Conservation (phyloP, 2,888 invertebrate species). For the Melanostoma mellinum region DNA sequence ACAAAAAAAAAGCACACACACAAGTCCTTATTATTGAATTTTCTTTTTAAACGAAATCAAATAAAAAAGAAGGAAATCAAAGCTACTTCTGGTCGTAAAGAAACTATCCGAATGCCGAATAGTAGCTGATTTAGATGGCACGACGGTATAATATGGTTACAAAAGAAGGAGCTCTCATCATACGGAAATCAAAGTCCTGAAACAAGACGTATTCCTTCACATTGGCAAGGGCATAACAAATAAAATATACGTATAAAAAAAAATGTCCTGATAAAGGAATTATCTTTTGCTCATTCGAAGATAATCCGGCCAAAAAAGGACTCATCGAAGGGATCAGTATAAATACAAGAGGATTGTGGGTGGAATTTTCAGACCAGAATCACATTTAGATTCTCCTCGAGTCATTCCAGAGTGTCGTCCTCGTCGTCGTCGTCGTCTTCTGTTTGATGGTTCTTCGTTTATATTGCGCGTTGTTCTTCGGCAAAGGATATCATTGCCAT, state of each 20-base stretch:
- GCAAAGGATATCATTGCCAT: constrained; percentile 47
- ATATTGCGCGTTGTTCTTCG: constrained; percentile 24
- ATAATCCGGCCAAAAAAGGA: constrained; percentile 63
- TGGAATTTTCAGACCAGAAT: constrained; percentile 35
- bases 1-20: constrained; percentile 31
- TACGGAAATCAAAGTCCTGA: constrained; percentile 26
- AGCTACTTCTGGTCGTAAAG: constrained; percentile 35
- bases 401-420: constrained; percentile 11
- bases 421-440: constrained; percentile 4
- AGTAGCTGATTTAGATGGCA: constrained; percentile 30
- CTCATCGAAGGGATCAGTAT: constrained; percentile 46
- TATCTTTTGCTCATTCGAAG: constrained; percentile 71
- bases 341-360: constrained; percentile 20
- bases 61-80: constrained; percentile 60
- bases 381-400: constrained; percentile 61
- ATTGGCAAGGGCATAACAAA: neutral
- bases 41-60: constrained; percentile 70
- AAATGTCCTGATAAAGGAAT: constrained; percentile 67
- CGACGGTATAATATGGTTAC: constrained; percentile 4
- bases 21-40: constrained; percentile 72
- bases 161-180: constrained; percentile 8
- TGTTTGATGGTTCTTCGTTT: constrained; percentile 57
- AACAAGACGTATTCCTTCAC: constrained; percentile 35
- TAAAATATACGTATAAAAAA: constrained; percentile 1
- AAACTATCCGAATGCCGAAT: constrained; percentile 49